Conservation (phyloP, 2,888 invertebrate genomes). For the Harmothoe impar region DNA sequence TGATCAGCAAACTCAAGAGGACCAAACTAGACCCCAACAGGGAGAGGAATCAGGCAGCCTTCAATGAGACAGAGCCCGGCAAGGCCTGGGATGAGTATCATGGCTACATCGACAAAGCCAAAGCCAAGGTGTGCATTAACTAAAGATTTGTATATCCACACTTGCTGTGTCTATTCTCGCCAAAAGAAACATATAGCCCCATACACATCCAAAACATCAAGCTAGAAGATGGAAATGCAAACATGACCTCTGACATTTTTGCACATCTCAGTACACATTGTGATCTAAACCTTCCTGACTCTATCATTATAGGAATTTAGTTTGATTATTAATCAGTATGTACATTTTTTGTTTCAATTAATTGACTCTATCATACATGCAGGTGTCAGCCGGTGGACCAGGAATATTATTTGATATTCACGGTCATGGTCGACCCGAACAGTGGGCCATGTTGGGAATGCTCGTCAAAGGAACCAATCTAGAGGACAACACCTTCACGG, state of each 20-base stretch:
- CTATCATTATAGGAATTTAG: too few species aligned
- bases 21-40: slow-evolving; percentile 54
- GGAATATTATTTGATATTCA: slow-evolving; percentile 31
- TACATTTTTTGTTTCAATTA: too few species aligned
- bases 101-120: not conserved
- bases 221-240: too few species aligned
- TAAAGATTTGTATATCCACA: too few species aligned
- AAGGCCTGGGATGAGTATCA: slow-evolving; percentile 41
- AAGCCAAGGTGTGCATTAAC: not conserved
- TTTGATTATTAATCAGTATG: too few species aligned
- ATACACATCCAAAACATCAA: too few species aligned
- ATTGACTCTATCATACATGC: not conserved
- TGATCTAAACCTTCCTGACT: too few species aligned
- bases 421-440: slow-evolving; percentile 20
- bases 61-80: not conserved
- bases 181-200: too few species aligned
- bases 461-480: not conserved
- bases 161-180: too few species aligned
- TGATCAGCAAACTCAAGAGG: slow-evolving; percentile 27
- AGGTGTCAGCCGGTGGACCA: too few species aligned
- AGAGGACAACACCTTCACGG: not conserved
- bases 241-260: too few species aligned
- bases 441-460: slow-evolving; percentile 60
- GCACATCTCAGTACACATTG: too few species aligned
- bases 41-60: slow-evolving; percentile 11